Evolutionary conservation across 2,888 invertebrate species (phyloP).

Genomic region (Hemaris fuciformis): DNA sequence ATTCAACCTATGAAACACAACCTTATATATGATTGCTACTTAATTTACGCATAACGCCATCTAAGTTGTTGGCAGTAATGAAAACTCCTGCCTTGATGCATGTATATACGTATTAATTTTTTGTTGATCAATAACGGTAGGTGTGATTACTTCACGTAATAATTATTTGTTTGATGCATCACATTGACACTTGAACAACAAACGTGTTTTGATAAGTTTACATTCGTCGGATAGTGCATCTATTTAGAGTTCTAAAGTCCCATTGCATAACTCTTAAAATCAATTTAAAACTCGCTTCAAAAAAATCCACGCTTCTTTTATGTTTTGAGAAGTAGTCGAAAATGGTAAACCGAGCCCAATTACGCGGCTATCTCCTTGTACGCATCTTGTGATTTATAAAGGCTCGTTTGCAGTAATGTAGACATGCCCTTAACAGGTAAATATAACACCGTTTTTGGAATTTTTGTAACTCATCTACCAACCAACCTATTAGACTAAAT

Average conservation of each 20-base stretch:
- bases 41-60: not conserved
- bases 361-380: slow-evolving; percentile 34
- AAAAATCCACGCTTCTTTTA: slow-evolving; percentile 23
- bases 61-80: not conserved
- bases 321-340: slow-evolving; percentile 24
- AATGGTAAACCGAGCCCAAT: slow-evolving; percentile 37
- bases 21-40: not conserved
- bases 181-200: not conserved
- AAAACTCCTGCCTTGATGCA: not conserved
- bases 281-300: slow-evolving; percentile 15
- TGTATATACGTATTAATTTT: not conserved
- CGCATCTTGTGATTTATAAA: slow-evolving; percentile 22
- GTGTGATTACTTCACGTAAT: slow-evolving; percentile 7
- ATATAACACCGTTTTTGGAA: slow-evolving; percentile 34
- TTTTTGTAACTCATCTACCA: slow-evolving; percentile 27
- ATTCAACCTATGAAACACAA: not conserved
- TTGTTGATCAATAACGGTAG: slow-evolving; percentile 3
- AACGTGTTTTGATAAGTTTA: not conserved
- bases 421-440: slow-evolving; percentile 31
- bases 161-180: not conserved
- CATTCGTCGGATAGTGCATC: not conserved
- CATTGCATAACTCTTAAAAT: not conserved
- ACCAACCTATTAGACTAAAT: slow-evolving; percentile 15
- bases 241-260: not conserved
- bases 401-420: slow-evolving; percentile 24